Evolutionary conservation across 2,113 vertebrate species (phyloP).

Genomic region (Halichoerus grypus): DNA sequence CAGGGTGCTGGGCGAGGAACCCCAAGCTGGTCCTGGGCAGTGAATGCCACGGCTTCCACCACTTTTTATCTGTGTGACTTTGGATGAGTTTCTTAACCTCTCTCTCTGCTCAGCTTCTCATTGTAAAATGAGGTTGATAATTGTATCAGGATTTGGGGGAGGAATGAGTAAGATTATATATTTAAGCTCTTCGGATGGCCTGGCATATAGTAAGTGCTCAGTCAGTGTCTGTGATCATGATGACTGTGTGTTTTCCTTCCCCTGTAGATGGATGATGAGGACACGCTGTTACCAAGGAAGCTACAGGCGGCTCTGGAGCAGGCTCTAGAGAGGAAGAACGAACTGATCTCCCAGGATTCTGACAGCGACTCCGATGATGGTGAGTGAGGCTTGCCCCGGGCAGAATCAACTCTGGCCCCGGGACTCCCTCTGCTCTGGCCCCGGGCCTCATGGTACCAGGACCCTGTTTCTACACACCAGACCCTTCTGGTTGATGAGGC

Average conservation of each 20-base stretch:
- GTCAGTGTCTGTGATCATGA: background rate
- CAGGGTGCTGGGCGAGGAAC: background rate
- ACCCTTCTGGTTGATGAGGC: background rate
- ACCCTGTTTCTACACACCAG: background rate
- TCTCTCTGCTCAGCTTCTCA: constrained; percentile 23
- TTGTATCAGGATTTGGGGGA: background rate
- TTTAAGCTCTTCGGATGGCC: background rate
- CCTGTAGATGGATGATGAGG: constrained; percentile 98
- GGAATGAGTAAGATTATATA: background rate
- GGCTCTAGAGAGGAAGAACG: constrained; percentile 96
- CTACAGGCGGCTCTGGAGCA: constrained; percentile 98
- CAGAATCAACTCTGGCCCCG: background rate
- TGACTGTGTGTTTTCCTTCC: background rate
- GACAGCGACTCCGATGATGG: constrained; percentile 99
- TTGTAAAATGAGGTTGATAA: constrained; percentile 23
- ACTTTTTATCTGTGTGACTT: constrained; percentile 18
- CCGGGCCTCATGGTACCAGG: background rate
- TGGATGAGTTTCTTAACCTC: constrained; percentile 9
- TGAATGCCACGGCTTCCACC: background rate
- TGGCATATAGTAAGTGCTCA: background rate
- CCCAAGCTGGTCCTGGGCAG: background rate
- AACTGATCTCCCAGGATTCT: constrained; percentile 97
- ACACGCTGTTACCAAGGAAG: constrained; percentile 97
- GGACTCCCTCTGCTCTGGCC: background rate
- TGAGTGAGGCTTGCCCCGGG: constrained; percentile 81